Evolutionary conservation across 1,140 invertebrate species (phyloP).

Genomic region (Polypedilum vanderplanki): DNA sequence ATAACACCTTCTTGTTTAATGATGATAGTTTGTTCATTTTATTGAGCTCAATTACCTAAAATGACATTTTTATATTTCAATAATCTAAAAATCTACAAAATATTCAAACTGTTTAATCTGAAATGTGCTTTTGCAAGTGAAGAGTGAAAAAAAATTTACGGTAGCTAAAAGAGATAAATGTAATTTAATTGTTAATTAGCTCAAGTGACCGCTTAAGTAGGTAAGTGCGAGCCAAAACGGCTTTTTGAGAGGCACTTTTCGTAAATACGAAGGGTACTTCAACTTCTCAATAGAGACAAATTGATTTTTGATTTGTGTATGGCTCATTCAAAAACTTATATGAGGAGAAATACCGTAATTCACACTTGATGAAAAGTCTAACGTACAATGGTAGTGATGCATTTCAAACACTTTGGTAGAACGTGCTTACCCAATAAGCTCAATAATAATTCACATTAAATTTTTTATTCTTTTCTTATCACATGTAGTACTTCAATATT

Average conservation of each 20-base stretch:
- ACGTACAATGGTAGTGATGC: background rate
- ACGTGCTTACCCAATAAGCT: background rate
- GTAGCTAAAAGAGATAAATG: background rate
- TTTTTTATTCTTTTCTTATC: background rate
- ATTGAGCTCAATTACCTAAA: background rate
- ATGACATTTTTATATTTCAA: background rate
- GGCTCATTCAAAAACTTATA: slow-evolving; percentile 5
- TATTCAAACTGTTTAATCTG: background rate
- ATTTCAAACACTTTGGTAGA: background rate
- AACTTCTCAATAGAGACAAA: slow-evolving; percentile 24
- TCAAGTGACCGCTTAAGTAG: slow-evolving; percentile 4
- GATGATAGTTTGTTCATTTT: background rate
- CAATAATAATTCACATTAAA: background rate
- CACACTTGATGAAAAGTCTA: background rate
- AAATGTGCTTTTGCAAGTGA: background rate
- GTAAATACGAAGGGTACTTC: slow-evolving; percentile 3
- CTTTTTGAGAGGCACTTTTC: background rate
- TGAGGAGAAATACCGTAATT: background rate
- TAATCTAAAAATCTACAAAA: background rate
- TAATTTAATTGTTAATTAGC: slow-evolving; percentile 2
- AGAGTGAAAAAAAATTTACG: background rate
- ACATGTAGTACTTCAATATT: background rate
- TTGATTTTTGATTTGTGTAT: slow-evolving; percentile 27
- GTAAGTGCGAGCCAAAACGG: background rate
- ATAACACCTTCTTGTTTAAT: background rate